phyloP scores from a whole-genome alignment of 2,888 invertebrate genomes.

The Dorcus hopei region DNA sequence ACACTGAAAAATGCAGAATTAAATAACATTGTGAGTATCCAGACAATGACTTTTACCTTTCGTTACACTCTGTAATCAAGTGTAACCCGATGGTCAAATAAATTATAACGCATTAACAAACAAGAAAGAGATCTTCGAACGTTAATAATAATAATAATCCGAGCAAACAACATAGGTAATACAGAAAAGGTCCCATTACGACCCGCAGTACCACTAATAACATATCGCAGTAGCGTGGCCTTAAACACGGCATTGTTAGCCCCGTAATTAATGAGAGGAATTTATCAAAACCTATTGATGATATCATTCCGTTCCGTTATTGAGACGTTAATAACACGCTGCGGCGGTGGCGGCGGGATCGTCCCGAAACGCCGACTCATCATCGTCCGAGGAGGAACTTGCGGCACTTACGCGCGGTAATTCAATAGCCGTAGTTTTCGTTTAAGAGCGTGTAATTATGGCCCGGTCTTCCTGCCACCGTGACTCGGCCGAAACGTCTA shows the following conservation, averaged over 20 bases:
- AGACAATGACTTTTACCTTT: too few relatives aligned
- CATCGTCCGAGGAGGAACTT: not conserved
- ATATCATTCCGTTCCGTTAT: conserved; percentile 1
- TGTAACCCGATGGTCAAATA: too few relatives aligned
- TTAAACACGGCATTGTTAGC: not conserved
- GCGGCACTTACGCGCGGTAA: not conserved
- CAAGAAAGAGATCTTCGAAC: too few relatives aligned
- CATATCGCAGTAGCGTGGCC: not conserved
- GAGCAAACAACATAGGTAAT: too few relatives aligned
- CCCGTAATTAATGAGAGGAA: conserved; percentile 1
- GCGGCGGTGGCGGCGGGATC: not conserved
- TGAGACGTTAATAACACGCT: conserved; percentile 3
- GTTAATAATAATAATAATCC: too few relatives aligned
- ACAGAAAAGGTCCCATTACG: not conserved
- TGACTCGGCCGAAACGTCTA: not conserved
- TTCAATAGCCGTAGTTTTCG: conserved; percentile 5
- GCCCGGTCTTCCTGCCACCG: not conserved
- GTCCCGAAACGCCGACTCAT: not conserved
- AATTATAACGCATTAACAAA: too few relatives aligned
- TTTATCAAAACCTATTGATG: conserved; percentile 1
- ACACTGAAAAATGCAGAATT: too few relatives aligned
- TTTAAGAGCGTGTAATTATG: conserved; percentile 6
- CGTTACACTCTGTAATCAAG: too few relatives aligned
- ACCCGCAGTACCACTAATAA: not conserved
- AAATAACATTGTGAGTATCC: too few relatives aligned